Evolutionary conservation across 2,113 vertebrate genomes (phyloP), one percentile per base, ranked within the genome.

Genomic region (Tringa solitaria): DNA sequence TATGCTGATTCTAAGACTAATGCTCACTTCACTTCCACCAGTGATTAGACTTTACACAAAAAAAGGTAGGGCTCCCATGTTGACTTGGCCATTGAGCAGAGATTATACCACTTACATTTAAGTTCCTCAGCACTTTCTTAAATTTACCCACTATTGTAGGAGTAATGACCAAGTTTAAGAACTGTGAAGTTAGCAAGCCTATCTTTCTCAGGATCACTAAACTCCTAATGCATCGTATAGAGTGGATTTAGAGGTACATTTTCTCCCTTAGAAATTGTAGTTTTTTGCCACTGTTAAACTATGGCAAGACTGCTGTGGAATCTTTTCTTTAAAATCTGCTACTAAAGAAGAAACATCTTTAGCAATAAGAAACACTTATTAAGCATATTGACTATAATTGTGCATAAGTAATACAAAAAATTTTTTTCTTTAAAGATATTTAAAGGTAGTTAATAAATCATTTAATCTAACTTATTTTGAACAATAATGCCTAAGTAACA

Each of bases 371-470:
- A 95, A 89, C 9, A 28, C 11, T 59, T 88, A 50, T 61, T 81
- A 59, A 92, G 6, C 5, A 63, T 27, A 21, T 23, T 67, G 68
- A 78, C 57, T 94, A n/a, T 18, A 87, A 28, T 33, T 94, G 20
- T 54, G 23, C 13, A 78, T 75, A 9, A 69, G 7, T 8, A 93
- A 72, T 9, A 93, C 23, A 89, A 94, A 84, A 82, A 45, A 13
- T 33, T 76, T n/a, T 87, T 39, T 96, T 97, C 27, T 84, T 89
- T n/a, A 27, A 65, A 96, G 63, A 54, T 51, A 79, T 18, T 94
- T 93, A 48, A 79, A 75, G 33, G 17, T 72, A 78, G 72, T 95
- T 76, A 97, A 96, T 91, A 97, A 96, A 96, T 96, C 65, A 89
- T 90, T 96, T 90, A 93, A 89, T 73, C 60, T 54, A 61, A 35